Conservation (phyloP, 2,797 vertebrate genomes). For the Mormyrops boulengeri region DNA sequence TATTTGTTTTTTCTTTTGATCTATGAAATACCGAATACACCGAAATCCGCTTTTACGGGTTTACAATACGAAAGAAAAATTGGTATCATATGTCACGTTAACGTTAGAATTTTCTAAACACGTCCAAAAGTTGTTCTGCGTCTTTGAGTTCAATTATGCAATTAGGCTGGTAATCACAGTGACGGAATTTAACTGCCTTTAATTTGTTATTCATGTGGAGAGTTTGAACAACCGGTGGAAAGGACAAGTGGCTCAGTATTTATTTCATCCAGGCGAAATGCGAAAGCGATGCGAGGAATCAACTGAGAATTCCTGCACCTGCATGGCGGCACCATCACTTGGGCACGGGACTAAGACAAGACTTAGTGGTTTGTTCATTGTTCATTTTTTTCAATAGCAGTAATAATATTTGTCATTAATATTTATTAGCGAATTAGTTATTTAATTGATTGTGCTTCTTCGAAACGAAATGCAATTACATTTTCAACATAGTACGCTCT, state of each 20-base stretch:
- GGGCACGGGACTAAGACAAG: background rate
- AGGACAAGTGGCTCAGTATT: constrained; percentile 25
- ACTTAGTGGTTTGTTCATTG: constrained; percentile 14
- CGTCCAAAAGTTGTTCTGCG: constrained; percentile 47
- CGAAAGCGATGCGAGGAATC: constrained; percentile 17
- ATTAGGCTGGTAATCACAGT: constrained; percentile 56
- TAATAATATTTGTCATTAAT: background rate
- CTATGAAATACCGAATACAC: constrained; percentile 53
- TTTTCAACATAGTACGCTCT: background rate
- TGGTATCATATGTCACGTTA: constrained; percentile 48
- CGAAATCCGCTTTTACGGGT: constrained; percentile 41
- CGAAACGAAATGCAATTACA: background rate
- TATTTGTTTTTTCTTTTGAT: constrained; percentile 60
- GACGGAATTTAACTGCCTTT: constrained; percentile 55
- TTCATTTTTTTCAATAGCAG: background rate
- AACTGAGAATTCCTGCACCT: background rate
- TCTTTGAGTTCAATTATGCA: constrained; percentile 52
- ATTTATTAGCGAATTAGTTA: background rate
- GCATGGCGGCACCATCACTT: background rate
- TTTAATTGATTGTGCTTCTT: background rate
- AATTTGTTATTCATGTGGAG: constrained; percentile 56
- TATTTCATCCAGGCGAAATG: constrained; percentile 32
- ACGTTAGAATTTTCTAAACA: constrained; percentile 45
- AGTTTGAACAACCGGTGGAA: constrained; percentile 47
- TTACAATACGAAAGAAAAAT: constrained; percentile 32